phyloP scores from a whole-genome alignment of 2,888 invertebrate genomes.

The Nomada ferruginata region DNA sequence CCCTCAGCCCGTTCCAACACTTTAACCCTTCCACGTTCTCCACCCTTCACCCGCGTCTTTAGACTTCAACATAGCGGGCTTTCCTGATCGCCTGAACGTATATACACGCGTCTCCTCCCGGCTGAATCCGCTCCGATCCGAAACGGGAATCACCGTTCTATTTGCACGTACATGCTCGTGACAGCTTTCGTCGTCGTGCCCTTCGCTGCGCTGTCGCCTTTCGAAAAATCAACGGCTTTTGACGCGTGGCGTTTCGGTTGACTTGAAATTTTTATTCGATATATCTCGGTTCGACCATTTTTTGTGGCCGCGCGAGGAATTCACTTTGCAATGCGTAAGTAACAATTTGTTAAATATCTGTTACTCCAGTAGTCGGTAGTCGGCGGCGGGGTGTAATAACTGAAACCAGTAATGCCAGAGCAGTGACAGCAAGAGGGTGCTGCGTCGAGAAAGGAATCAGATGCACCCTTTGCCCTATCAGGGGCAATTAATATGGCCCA shows the following conservation, averaged over 20 bases:
- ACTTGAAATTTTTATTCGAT: neutral
- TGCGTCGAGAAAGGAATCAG: neutral
- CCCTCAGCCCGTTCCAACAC: slow-evolving; percentile 58
- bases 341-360: neutral
- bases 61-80: slow-evolving; percentile 40
- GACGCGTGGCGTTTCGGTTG: neutral
- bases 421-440: neutral
- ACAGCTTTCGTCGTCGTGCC: slow-evolving; percentile 64
- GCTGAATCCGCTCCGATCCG: slow-evolving; percentile 74
- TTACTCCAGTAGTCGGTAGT: neutral
- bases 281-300: no score
- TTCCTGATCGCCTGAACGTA: slow-evolving; percentile 38
- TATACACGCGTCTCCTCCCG: slow-evolving; percentile 58
- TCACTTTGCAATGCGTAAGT: no score
- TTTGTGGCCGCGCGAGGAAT: no score
- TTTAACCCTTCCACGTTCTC: slow-evolving; percentile 68
- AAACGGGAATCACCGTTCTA: slow-evolving; percentile 75
- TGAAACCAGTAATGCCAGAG: neutral
- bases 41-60: slow-evolving; percentile 45
- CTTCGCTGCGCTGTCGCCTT: no score
- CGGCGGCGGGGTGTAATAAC: neutral
- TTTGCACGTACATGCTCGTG: slow-evolving; percentile 73
- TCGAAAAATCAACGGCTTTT: neutral
- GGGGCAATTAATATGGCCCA: neutral
- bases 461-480: neutral